A percentile compares a stretch with the other conserved stretches of the same genome.
Evolutionary conservation across 2,797 vertebrate species (phyloP).

Genomic region (Zenarchopterus dispar): DNA sequence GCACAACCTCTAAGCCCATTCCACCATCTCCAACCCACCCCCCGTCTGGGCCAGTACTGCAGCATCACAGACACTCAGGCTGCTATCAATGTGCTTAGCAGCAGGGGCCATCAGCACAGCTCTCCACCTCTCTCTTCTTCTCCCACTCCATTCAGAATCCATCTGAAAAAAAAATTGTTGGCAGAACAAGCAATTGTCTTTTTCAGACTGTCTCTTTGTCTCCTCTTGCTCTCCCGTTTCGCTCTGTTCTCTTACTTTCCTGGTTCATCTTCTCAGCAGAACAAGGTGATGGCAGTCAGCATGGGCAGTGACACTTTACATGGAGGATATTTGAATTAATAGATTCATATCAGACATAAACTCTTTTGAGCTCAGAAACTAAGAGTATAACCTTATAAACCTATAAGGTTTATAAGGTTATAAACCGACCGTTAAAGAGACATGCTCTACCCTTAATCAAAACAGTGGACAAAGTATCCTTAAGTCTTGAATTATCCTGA

Average conservation of each 20-base stretch:
- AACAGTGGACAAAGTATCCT: too few relatives aligned
- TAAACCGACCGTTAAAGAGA: too few relatives aligned
- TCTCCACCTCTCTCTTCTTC: conserved; percentile 54
- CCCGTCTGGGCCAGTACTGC: conserved; percentile 61
- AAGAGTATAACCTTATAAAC: background rate
- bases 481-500: too few relatives aligned
- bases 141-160: conserved; percentile 65
- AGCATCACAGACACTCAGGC: conserved; percentile 66
- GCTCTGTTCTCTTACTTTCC: conserved; percentile 23
- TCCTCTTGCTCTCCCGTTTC: conserved; percentile 16
- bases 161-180: conserved; percentile 61
- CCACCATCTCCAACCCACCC: conserved; percentile 70
- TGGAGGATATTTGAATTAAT: conserved; percentile 32
- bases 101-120: conserved; percentile 61
- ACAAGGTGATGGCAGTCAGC: conserved; percentile 34
- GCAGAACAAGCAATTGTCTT: conserved; percentile 65
- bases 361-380: conserved; percentile 9
- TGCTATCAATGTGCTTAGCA: conserved; percentile 76
- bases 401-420: too few relatives aligned
- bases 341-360: conserved; percentile 29
- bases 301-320: conserved; percentile 35
- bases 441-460: too few relatives aligned
- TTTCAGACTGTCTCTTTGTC: conserved; percentile 56
- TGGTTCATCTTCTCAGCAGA: conserved; percentile 39
- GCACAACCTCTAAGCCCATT: conserved; percentile 71